These are phyloP conservation scores for Eidolon dupreanum DNA, from an alignment of 2,797 vertebrate species.

Conservation along the genomic window DNA sequence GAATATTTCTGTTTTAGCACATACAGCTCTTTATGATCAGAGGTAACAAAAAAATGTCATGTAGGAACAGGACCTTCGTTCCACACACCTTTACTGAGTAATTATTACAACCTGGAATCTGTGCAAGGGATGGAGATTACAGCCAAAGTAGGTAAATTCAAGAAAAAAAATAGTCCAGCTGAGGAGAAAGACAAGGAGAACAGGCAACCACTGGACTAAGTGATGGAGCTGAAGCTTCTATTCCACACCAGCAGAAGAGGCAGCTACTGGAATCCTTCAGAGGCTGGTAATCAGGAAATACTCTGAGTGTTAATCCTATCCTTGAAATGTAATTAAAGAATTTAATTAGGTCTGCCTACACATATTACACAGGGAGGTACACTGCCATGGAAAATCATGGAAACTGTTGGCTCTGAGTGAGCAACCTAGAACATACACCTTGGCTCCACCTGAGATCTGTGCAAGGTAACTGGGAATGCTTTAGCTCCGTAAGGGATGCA, in stretches of 20 bases:
- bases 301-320: background rate
- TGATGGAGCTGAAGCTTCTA: background rate
- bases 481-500: background rate
- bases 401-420: background rate
- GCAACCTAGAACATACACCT: background rate
- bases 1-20: background rate
- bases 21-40: background rate
- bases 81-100: background rate
- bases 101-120: background rate
- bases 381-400: background rate
- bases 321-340: conserved; percentile 57
- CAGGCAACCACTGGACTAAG: background rate
- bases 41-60: background rate
- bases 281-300: conserved; percentile 18
- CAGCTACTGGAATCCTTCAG: conserved; percentile 20
- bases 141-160: background rate
- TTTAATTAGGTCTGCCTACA: conserved; percentile 44
- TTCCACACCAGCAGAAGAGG: background rate
- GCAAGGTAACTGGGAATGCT: background rate
- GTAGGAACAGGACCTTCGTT: background rate
- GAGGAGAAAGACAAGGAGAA: conserved; percentile 24
- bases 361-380: background rate
- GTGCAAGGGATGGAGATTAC: background rate
- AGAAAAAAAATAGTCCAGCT: background rate
- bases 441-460: background rate